Evolutionary conservation across 1,140 invertebrate genomes (phyloP).

Genomic region (Capitella teleta): DNA sequence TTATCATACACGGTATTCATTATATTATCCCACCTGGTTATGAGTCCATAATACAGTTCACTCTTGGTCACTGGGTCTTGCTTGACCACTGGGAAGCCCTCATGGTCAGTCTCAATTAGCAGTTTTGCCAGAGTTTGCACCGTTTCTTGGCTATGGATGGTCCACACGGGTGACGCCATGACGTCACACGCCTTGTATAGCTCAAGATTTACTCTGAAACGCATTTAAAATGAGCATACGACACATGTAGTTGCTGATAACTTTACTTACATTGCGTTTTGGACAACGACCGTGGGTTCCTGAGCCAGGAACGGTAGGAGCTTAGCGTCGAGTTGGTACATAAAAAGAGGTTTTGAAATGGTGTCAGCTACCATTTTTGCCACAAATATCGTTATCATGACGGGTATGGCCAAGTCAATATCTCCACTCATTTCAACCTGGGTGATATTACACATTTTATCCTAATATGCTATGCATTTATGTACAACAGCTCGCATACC

Average conservation of each 20-base stretch:
- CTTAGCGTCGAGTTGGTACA: constrained; percentile 10
- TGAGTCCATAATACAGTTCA: constrained; percentile 32
- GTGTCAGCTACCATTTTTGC: constrained; percentile 5
- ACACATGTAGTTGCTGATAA: not conserved
- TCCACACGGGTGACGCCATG: constrained; percentile 36
- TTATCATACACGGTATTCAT: not conserved
- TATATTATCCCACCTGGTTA: constrained; percentile 30
- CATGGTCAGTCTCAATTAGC: constrained; percentile 33
- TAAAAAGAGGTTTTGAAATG: constrained; percentile 6
- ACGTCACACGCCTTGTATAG: constrained; percentile 31
- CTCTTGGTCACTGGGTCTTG: constrained; percentile 17
- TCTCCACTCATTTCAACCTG: constrained; percentile 10
- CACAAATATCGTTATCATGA: constrained; percentile 9
- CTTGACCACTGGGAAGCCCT: constrained; percentile 40
- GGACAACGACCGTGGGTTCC: constrained; percentile 5
- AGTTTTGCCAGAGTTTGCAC: constrained; percentile 28
- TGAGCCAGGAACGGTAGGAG: constrained; percentile 8
- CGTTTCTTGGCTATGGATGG: constrained; percentile 25
- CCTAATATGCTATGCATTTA: not conserved
- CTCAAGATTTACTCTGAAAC: constrained; percentile 8
- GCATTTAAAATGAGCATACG: too few species aligned
- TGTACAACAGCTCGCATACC: constrained; percentile 1
- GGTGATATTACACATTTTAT: not conserved
- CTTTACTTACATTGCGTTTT: not conserved
- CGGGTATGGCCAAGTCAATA: constrained; percentile 9